Evolutionary conservation across 2,888 invertebrate species (phyloP), one percentile per base, ranked within the genome.

Genomic region (Dugesia japonica): DNA sequence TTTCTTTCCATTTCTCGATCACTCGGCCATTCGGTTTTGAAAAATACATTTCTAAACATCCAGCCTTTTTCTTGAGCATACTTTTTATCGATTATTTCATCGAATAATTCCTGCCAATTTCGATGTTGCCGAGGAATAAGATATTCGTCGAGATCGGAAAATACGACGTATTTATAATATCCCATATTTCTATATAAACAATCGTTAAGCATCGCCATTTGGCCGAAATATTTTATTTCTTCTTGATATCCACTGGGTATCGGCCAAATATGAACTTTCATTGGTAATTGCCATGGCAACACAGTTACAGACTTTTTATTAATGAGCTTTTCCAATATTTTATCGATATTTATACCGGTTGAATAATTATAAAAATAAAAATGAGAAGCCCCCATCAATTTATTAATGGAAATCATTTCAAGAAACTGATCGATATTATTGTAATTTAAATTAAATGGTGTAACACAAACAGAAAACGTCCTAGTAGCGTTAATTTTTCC

Each of bases 261-360:
- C 31, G 76, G 76, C 76, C 76, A 76, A 20, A 76, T 31, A 33
- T 76, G 76, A 1, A 76, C 76, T 26, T 76, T 76, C 76, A 76
- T 75, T 13, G 76, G 76, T 23, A 75, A 73, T 28, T 76, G 76
- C 74, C 72, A 76, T 0, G 75, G 76, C 26, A 76, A 1, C 0
- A 76, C 27, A 15, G 76, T 26, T 15, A 75, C 74, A 23, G 23
- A 28, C 1, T 31, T 23, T 23, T n/a, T 26, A 20, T 31, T 17
- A 15, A 20, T 26, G n/a, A 75, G 23, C 17, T n/a, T 17, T 17
- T n/a, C 38, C 15, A 38, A n/a, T 7, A 74, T n/a, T 71, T 26
- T 17, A 7, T 38, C 33, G 9, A 42, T 20, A 17, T 38, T 17
- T 27, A 4, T 4, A 15, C 74, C 28, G 23, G 76, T 75, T 7